Evolutionary conservation across 64 coral and sea anemone genomes (phyloP).

Genomic region (Porites lutea): DNA sequence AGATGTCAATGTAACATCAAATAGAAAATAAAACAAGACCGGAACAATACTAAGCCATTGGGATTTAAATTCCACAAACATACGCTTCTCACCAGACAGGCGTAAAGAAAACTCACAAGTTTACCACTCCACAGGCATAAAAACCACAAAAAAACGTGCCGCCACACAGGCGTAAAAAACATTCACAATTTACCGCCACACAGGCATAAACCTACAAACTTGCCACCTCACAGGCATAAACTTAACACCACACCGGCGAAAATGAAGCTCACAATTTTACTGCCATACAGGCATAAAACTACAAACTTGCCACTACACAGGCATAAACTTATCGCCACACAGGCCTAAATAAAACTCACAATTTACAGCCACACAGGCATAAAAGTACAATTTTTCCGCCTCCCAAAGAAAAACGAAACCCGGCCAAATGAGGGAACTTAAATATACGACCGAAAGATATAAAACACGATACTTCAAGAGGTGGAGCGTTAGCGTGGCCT

Average conservation of each 20-base stretch:
- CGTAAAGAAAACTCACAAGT: background rate
- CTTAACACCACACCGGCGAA: background rate
- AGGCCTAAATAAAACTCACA: background rate
- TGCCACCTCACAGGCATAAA: too few relatives aligned
- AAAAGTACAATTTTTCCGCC: too few relatives aligned
- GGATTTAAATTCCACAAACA: too few relatives aligned
- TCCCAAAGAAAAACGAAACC: too few relatives aligned
- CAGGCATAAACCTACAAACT: background rate
- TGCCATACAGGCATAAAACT: background rate
- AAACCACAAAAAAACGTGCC: background rate
- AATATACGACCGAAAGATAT: background rate
- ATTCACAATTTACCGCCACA: background rate
- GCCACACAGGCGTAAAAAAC: background rate
- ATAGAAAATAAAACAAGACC: too few relatives aligned
- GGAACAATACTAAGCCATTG: too few relatives aligned
- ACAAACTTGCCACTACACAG: conserved; percentile 1
- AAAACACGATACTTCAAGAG: background rate
- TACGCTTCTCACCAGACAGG: background rate
- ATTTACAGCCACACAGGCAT: background rate
- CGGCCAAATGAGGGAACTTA: background rate
- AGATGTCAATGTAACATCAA: too few relatives aligned
- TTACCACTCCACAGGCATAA: background rate
- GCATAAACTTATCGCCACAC: background rate
- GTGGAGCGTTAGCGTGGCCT: background rate
- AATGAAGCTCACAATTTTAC: background rate